A percentile compares a stretch with the other conserved stretches of the same genome.
phyloP scores from a whole-genome alignment of 2,888 invertebrate genomes.

The Drosophila cracens region DNA sequence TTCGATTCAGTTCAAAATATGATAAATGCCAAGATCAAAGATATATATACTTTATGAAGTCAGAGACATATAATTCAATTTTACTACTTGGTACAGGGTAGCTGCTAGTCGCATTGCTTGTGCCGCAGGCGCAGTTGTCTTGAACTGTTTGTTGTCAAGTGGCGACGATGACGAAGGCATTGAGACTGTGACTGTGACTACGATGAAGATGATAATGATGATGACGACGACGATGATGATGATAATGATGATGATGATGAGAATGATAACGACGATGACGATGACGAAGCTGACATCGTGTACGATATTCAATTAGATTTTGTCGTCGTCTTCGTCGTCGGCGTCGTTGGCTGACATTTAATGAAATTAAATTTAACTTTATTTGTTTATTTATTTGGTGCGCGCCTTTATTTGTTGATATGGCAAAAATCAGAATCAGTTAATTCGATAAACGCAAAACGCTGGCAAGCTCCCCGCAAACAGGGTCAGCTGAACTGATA shows the following conservation, averaged over 20 bases:
- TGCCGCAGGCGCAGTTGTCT: constrained; percentile 51
- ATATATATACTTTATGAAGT: too few relatives aligned
- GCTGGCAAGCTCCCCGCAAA: constrained; percentile 25
- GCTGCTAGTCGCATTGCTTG: not conserved
- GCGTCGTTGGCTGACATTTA: constrained; percentile 51
- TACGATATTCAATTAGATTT: constrained; percentile 71
- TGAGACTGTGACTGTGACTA: constrained; percentile 7
- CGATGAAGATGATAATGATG: not conserved
- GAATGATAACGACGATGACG: not conserved
- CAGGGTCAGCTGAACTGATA: constrained; percentile 62
- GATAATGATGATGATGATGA: not conserved
- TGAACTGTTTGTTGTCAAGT: constrained; percentile 60
- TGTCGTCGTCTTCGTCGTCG: constrained; percentile 26
- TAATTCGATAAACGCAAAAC: constrained; percentile 58
- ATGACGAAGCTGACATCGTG: constrained; percentile 28
- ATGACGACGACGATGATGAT: constrained; percentile 1
- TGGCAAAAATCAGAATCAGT: constrained; percentile 57
- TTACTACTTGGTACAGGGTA: constrained; percentile 10
- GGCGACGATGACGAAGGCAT: constrained; percentile 23
- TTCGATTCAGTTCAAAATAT: too few relatives aligned
- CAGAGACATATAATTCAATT: too few relatives aligned
- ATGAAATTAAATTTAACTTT: constrained; percentile 75
- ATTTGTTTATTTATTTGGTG: constrained; percentile 72
- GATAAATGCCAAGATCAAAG: too few relatives aligned
- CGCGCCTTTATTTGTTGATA: constrained; percentile 34